These are phyloP conservation scores for Junonia oenone DNA, from an alignment of 2,888 invertebrate genomes.

Conservation along the genomic window DNA sequence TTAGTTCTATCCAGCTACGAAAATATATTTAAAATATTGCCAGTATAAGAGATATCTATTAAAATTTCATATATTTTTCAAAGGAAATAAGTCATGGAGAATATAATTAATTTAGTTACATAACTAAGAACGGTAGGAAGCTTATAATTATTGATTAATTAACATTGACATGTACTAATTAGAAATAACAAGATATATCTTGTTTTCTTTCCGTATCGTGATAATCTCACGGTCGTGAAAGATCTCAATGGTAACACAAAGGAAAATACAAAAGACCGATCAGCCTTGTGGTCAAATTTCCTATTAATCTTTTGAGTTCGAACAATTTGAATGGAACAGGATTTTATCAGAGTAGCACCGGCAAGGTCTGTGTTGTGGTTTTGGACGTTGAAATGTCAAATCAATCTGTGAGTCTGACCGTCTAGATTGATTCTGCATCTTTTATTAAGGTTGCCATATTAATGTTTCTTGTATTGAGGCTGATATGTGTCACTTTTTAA, in stretches of 20 bases:
- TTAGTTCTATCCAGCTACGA: too few relatives aligned
- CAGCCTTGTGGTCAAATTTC: slow-evolving; percentile 37
- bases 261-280: slow-evolving; percentile 33
- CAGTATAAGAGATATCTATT: too few relatives aligned
- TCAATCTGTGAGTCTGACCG: slow-evolving; percentile 6
- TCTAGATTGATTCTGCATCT: not conserved
- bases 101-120: too few relatives aligned
- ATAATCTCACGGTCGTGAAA: slow-evolving; percentile 35
- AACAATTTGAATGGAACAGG: slow-evolving; percentile 19
- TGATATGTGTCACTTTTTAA: not conserved
- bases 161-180: slow-evolving; percentile 16
- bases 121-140: not conserved
- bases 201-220: slow-evolving; percentile 41
- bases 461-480: not conserved
- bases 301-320: slow-evolving; percentile 24
- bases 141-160: not conserved
- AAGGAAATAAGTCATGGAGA: too few relatives aligned
- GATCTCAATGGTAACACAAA: slow-evolving; percentile 38
- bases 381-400: slow-evolving; percentile 26
- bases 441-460: slow-evolving; percentile 5
- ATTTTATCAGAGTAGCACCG: slow-evolving; percentile 27
- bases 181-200: slow-evolving; percentile 14
- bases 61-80: too few relatives aligned
- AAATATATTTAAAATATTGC: too few relatives aligned
- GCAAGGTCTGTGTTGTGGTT: slow-evolving; percentile 32